Conservation (phyloP, 2,113 vertebrate genomes). For the Chamaea fasciata region DNA sequence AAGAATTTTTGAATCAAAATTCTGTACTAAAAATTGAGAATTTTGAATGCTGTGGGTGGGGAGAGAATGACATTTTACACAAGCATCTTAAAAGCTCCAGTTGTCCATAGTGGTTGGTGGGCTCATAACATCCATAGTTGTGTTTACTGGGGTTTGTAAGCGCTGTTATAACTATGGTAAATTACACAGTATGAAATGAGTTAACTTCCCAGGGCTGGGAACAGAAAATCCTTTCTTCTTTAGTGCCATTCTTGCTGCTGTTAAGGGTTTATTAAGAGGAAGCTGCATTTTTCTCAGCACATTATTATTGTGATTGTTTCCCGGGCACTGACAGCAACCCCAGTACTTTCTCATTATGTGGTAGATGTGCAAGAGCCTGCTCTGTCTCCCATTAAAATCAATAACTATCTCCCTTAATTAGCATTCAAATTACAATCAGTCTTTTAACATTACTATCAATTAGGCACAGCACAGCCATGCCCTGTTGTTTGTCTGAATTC, state of each 20-base stretch:
- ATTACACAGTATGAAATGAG: not conserved
- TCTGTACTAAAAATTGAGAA: not conserved
- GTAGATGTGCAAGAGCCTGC: not conserved
- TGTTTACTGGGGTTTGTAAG: not conserved
- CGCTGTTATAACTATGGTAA: not conserved
- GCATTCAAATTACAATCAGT: not conserved
- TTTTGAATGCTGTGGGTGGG: not conserved
- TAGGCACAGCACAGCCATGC: not conserved
- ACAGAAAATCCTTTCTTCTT: not conserved
- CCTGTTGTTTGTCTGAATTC: not conserved
- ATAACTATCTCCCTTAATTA: slow-evolving; percentile 36
- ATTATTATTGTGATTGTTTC: not conserved
- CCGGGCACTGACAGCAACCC: not conserved
- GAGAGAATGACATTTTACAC: not conserved
- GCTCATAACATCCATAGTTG: not conserved
- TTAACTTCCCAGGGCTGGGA: not conserved
- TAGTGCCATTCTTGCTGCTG: not conserved
- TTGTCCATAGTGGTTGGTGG: not conserved
- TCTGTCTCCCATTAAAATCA: slow-evolving; percentile 17
- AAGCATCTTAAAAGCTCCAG: not conserved
- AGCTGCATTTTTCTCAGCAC: not conserved
- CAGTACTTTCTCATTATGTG: not conserved
- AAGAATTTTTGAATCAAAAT: not conserved
- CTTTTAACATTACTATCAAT: slow-evolving; percentile 10
- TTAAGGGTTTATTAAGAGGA: not conserved